These are phyloP conservation scores for Crenuchus spilurus DNA, from an alignment of 2,797 vertebrate genomes.

Conservation along the genomic window DNA sequence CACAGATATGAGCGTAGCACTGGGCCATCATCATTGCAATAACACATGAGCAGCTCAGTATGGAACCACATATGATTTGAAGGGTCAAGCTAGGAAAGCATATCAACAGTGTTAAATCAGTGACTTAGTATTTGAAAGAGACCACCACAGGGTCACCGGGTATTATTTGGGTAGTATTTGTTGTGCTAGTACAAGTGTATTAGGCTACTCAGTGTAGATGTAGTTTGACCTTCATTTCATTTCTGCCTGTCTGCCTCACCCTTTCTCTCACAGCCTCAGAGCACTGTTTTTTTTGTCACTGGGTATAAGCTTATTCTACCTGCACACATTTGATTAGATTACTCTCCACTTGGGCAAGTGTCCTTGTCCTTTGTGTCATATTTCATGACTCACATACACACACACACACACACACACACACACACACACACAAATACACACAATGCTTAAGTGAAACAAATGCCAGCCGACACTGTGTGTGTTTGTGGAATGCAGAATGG, in stretches of 20 bases:
- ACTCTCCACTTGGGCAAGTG: constrained; percentile 22
- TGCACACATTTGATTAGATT: constrained; percentile 41
- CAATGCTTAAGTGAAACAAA: constrained; percentile 39
- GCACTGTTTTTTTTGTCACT: constrained; percentile 12
- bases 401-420: constrained; percentile 14
- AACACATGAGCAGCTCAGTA: no score
- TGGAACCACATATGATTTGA: no score
- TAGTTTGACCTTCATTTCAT: background rate
- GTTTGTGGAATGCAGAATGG: constrained; percentile 30
- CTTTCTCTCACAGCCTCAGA: constrained; percentile 24
- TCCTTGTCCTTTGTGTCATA: constrained; percentile 31
- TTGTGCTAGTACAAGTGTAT: background rate
- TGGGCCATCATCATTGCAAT: no score
- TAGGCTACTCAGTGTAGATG: background rate
- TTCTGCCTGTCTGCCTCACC: background rate
- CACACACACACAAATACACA: background rate
- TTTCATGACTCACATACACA: background rate
- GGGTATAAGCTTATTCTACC: constrained; percentile 18
- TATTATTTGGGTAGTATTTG: no score
- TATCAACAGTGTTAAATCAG: no score
- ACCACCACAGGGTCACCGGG: no score
- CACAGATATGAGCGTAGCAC: no score
- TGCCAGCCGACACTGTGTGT: constrained; percentile 21
- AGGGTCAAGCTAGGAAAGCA: no score
- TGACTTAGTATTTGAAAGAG: no score